These are phyloP conservation scores for Fukomys damarensis DNA, from an alignment of 2,113 vertebrate species.

Conservation along the genomic window DNA sequence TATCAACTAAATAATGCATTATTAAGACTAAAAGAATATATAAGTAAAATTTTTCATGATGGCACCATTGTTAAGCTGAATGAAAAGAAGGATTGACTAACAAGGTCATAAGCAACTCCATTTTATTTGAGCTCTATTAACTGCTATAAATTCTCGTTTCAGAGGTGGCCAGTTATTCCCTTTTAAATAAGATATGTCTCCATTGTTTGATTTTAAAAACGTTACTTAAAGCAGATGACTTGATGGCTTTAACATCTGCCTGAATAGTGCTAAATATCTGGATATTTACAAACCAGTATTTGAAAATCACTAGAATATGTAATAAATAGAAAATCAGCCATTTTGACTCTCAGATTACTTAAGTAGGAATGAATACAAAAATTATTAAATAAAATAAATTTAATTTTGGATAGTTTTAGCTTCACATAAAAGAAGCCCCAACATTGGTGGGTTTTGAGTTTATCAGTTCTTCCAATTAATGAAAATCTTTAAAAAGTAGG, in stretches of 20 bases:
- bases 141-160: neutral
- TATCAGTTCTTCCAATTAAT: neutral
- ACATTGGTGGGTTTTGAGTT: neutral
- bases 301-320: neutral
- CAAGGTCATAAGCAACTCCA: neutral
- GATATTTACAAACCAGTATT: neutral
- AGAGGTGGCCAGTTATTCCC: neutral
- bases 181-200: neutral
- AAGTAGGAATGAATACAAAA: neutral
- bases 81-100: neutral
- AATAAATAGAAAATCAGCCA: neutral
- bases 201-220: neutral
- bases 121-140: neutral
- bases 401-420: constrained; percentile 34
- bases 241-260: neutral
- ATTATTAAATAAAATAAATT: neutral
- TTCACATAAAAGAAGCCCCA: neutral
- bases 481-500: neutral
- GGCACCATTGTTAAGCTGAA: neutral
- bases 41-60: neutral
- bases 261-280: neutral
- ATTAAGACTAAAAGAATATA: constrained; percentile 13
- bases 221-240: neutral
- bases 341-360: neutral
- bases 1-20: constrained; percentile 2